Base-by-base conservation (phyloP, 2,888 invertebrate genomes). In the Hermodice carunculata region DNA sequence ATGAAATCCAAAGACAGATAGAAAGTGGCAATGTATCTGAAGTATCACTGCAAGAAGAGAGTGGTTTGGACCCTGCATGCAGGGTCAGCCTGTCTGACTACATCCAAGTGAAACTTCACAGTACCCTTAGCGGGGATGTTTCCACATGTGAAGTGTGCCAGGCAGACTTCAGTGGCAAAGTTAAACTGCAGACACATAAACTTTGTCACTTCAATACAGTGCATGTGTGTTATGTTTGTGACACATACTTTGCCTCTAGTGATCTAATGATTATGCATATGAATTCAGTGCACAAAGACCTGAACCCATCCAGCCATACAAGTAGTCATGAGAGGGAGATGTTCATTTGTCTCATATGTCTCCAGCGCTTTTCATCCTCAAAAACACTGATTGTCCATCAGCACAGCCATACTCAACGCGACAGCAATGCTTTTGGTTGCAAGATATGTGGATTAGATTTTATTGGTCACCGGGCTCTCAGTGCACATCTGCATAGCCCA, bases 151-250 rank as follows among this genome's bases (percentile, higher is more conserved):
- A 75, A 54, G 74, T 76, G 5, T 76, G 76, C 62, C 71, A 73
- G 53, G 74, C 67, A 1, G 74, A 76, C 57, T 62, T 76, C 43
- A 34, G 43, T 3, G 37, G 61, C 14, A 60, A 49, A 22, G 64
- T 69, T 24, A 29, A 62, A 17, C 67, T 76, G 32, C 70, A 70
- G 31, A 59, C 64, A 14, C 76, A 76, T 70, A 74, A 74, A 44
- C 64, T 76, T 24, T 65, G 68, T n/a, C 76, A 76, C 65, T 73
- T 76, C 67, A 76, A 76, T 65, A 74, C 70, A 14, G 63, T 65
- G 22, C 69, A 68, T 46, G 71, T 76, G 24, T 76, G 76, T 56
- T 76, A 76, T 56, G 69, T 69, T 19, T 76, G 76, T 56, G 76
- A 76, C 59, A 61, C 63, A 11, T 71, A 70, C 59, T 70, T 76